Percentiles rank a stretch among this genome's conserved stretches.
These are phyloP conservation scores for Oligia strigilis DNA, from an alignment of 2,888 invertebrate genomes.

Conservation along the genomic window DNA sequence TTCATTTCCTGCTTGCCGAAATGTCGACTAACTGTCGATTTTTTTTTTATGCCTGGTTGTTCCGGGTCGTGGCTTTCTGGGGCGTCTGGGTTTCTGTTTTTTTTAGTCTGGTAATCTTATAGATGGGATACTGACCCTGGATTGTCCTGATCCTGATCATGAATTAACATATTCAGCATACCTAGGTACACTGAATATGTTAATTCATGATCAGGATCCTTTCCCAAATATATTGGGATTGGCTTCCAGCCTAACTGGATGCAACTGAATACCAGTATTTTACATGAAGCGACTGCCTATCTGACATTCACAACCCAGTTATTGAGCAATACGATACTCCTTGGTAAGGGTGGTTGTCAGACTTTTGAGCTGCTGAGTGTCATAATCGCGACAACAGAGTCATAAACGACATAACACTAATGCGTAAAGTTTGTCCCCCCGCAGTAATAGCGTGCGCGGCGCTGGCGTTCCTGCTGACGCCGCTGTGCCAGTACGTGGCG, in stretches of 20 bases:
- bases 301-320: neutral
- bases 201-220: too few relatives aligned
- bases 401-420: neutral
- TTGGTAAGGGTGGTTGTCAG: neutral
- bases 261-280: neutral
- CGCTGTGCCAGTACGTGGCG: conserved; percentile 98
- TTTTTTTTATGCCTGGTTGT: conserved; percentile 19
- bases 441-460: conserved; percentile 98
- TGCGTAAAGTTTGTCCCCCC: neutral
- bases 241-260: neutral
- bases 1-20: conserved; percentile 27
- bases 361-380: neutral
- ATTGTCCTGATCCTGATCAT: neutral
- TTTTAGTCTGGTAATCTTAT: neutral
- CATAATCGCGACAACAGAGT: neutral
- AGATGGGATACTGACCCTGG: neutral
- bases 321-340: neutral
- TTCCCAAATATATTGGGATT: neutral
- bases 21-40: neutral
- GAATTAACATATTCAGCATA: neutral
- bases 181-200: too few relatives aligned
- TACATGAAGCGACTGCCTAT: neutral
- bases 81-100: neutral
- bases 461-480: conserved; percentile 98
- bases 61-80: conserved; percentile 36